Conservation (phyloP, 2,797 vertebrate species). For the Melanotaenia pygmaea region DNA sequence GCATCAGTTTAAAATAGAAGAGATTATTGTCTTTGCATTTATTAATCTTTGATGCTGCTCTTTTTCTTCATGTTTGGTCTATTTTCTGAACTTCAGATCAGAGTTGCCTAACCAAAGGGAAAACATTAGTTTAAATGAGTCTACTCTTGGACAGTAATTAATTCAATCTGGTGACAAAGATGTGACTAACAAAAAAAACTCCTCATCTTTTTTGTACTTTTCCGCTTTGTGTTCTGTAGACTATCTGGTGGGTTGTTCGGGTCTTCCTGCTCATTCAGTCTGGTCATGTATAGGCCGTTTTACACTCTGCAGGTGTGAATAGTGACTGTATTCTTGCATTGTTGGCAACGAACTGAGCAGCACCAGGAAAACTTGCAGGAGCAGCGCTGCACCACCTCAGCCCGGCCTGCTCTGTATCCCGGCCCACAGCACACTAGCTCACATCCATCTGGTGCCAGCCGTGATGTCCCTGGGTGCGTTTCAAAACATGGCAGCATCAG, state of each 20-base stretch:
- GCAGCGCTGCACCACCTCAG: conserved; percentile 82
- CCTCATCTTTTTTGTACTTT: conserved; percentile 12
- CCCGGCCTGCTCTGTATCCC: conserved; percentile 77
- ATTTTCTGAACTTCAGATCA: conserved; percentile 37
- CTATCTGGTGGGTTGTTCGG: conserved; percentile 33
- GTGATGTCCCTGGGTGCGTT: conserved; percentile 73
- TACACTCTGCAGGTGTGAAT: conserved; percentile 83
- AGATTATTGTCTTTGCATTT: not conserved
- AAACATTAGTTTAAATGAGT: conserved; percentile 18
- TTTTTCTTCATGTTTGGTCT: conserved; percentile 19
- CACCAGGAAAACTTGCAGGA: conserved; percentile 87
- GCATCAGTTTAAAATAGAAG: conserved; percentile 8
- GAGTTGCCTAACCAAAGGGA: conserved; percentile 19
- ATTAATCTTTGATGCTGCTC: conserved; percentile 8
- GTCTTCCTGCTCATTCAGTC: conserved; percentile 22
- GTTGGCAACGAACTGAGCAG: conserved; percentile 84
- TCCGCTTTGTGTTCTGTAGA: conserved; percentile 20
- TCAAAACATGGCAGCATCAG: not conserved
- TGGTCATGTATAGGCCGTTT: conserved; percentile 23
- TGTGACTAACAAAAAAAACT: conserved; percentile 1
- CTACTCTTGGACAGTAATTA: conserved; percentile 5
- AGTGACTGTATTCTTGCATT: conserved; percentile 83
- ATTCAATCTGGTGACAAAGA: conserved; percentile 13
- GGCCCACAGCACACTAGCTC: conserved; percentile 86
- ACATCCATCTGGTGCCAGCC: conserved; percentile 79